phyloP scores from a whole-genome alignment of 2,113 vertebrate genomes.

The Mixornis gularis region DNA sequence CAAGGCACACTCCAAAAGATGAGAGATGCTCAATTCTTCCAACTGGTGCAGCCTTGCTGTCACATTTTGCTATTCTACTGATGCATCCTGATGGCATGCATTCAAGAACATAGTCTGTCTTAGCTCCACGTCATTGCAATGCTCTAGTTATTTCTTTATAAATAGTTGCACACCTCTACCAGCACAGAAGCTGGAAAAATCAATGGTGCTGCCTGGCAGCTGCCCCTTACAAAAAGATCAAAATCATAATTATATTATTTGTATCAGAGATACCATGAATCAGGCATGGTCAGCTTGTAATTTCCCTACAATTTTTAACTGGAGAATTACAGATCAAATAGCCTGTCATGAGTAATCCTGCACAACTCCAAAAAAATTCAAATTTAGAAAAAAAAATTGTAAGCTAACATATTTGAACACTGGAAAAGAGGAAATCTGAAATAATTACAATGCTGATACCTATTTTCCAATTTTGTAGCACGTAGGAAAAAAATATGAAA shows the following conservation, averaged over 20 bases:
- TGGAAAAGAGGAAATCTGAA: not conserved
- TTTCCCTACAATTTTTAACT: not conserved
- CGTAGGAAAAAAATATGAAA: fast-evolving
- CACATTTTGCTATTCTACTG: not conserved
- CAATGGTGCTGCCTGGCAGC: not conserved
- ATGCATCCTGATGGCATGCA: not conserved
- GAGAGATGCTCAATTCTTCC: not conserved
- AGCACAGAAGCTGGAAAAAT: not conserved
- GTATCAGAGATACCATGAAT: not conserved
- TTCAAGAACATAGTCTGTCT: not conserved
- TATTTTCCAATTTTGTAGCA: not conserved
- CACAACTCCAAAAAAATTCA: not conserved
- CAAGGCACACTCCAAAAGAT: not conserved
- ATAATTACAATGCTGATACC: not conserved
- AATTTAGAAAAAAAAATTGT: not conserved
- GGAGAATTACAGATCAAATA: not conserved
- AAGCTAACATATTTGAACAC: not conserved
- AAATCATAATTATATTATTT: not conserved
- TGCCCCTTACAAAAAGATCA: not conserved
- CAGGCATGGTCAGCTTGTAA: not conserved
- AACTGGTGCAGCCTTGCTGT: not conserved
- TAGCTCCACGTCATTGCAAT: not conserved
- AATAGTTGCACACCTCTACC: not conserved
- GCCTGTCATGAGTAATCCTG: not conserved
- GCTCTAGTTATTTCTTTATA: not conserved